Evolutionary conservation across 2,113 vertebrate genomes (phyloP).

Genomic region (Lepidothrix coronata): DNA sequence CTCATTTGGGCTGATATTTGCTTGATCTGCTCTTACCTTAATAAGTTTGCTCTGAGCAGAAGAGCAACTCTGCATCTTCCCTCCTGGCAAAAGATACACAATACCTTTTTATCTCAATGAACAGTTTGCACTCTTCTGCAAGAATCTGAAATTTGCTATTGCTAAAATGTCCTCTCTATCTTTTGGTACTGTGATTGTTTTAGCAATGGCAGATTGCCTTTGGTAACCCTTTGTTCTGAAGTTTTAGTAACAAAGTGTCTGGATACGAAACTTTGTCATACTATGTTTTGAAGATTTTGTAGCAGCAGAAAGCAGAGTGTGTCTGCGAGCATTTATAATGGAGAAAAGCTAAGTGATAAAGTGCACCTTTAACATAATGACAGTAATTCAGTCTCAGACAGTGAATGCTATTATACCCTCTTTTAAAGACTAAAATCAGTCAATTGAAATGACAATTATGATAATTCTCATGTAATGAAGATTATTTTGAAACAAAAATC

Average conservation of each 20-base stretch:
- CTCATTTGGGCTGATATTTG: slow-evolving; percentile 63
- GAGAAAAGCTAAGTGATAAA: slow-evolving; percentile 60
- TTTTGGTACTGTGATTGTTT: neutral
- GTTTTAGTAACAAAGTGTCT: slow-evolving; percentile 24
- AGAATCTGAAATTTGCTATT: neutral
- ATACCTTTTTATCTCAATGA: slow-evolving; percentile 2
- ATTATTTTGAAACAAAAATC: slow-evolving; percentile 67
- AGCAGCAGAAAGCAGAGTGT: neutral
- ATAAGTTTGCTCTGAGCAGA: slow-evolving; percentile 14
- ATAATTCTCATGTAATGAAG: slow-evolving; percentile 53
- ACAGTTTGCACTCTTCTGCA: neutral
- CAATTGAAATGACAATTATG: slow-evolving; percentile 67
- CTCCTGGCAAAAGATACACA: slow-evolving; percentile 21
- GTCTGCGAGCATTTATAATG: slow-evolving; percentile 35
- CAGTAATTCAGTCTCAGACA: slow-evolving; percentile 55
- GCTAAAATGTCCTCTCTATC: neutral
- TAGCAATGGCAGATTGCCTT: neutral
- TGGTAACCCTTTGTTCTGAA: slow-evolving; percentile 32
- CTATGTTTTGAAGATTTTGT: slow-evolving; percentile 21
- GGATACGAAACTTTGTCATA: slow-evolving; percentile 33
- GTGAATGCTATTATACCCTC: slow-evolving; percentile 42
- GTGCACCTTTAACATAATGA: slow-evolving; percentile 53
- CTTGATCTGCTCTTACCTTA: slow-evolving; percentile 15
- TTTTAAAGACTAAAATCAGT: slow-evolving; percentile 63
- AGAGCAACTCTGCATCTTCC: neutral